Evolutionary conservation across 2,113 vertebrate species (phyloP).

Genomic region (Sceloporus tristichus): DNA sequence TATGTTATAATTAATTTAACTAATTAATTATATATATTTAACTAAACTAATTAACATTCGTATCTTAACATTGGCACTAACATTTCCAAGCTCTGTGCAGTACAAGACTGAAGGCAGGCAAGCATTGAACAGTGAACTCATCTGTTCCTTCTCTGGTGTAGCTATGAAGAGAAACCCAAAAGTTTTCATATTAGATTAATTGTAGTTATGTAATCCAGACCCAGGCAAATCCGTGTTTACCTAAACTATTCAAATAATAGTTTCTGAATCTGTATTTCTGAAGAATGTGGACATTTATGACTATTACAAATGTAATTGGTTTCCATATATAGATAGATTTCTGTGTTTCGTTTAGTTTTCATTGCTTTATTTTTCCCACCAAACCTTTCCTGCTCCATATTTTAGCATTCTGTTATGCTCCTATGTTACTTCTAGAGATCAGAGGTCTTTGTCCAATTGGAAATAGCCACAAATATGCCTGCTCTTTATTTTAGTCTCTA

Average conservation of each 20-base stretch:
- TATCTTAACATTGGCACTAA: not conserved
- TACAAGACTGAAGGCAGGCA: not conserved
- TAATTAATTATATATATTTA: not conserved
- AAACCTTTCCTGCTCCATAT: not conserved
- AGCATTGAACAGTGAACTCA: not conserved
- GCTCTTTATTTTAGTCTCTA: not conserved
- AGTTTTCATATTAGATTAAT: not conserved
- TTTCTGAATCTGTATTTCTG: not conserved
- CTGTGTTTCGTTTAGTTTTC: not conserved
- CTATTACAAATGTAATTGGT: not conserved
- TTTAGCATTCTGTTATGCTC: constrained; percentile 5
- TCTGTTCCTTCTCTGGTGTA: not conserved
- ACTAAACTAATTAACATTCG: not conserved
- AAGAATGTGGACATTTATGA: not conserved
- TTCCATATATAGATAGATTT: constrained; percentile 5
- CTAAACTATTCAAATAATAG: not conserved
- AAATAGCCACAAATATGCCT: not conserved
- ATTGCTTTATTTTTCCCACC: not conserved
- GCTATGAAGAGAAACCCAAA: not conserved
- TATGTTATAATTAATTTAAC: not conserved
- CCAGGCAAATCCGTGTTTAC: not conserved
- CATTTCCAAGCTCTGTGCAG: not conserved
- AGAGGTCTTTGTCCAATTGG: not conserved
- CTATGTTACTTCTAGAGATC: not conserved
- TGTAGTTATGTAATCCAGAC: not conserved